Conservation (phyloP, 2,113 vertebrate genomes). For the Ageneiosus marmoratus region DNA sequence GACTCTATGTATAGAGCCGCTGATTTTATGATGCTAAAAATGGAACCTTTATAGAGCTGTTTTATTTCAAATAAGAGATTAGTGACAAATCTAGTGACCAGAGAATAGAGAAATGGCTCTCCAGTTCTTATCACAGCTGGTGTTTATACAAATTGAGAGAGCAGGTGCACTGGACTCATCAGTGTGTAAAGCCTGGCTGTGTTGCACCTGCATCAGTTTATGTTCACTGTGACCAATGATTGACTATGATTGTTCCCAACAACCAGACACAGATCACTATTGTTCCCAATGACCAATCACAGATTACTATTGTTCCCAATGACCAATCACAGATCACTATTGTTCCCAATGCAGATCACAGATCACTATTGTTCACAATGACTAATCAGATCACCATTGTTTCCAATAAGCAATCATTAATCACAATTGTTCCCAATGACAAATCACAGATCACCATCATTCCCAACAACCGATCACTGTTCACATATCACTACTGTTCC, state of each 20-base stretch:
- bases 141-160: not conserved
- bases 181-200: not conserved
- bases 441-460: not conserved
- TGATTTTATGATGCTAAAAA: not conserved
- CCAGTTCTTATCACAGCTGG: not conserved
- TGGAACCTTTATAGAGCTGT: not conserved
- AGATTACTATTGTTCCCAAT: not conserved
- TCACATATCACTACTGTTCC: not conserved
- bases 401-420: not conserved
- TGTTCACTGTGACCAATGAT: not conserved
- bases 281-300: no score
- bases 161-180: not conserved
- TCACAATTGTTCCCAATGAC: not conserved
- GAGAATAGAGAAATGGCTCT: not conserved
- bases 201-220: not conserved
- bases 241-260: not conserved
- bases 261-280: not conserved
- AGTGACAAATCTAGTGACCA: not conserved
- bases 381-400: not conserved
- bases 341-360: not conserved
- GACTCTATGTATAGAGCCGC: not conserved
- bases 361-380: not conserved
- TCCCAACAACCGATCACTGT: not conserved
- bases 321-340: not conserved
- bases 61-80: not conserved